Conservation (phyloP, 1,140 invertebrate species). For the Aphelinus certus region DNA sequence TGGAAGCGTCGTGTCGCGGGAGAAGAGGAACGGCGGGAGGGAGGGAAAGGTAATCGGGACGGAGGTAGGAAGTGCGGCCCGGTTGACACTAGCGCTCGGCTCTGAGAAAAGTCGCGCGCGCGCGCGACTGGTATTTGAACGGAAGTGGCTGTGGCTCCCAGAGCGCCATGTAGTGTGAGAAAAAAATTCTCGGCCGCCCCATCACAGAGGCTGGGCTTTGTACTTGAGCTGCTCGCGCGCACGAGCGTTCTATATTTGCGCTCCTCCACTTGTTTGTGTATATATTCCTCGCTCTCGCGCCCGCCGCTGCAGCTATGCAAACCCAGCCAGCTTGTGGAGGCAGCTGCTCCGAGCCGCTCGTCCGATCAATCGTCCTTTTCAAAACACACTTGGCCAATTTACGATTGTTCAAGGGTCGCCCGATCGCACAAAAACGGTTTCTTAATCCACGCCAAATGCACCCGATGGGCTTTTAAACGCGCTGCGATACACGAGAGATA, state of each 20-base stretch:
- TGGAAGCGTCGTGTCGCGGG: too few relatives aligned
- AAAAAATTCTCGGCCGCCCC: neutral
- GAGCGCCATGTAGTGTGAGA: constrained; percentile 39
- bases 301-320: constrained; percentile 37
- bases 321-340: neutral
- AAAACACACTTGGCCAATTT: too few relatives aligned
- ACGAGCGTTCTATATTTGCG: constrained; percentile 41
- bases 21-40: neutral
- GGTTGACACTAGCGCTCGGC: constrained; percentile 48
- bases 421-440: too few relatives aligned
- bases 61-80: constrained; percentile 37
- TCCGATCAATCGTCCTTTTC: too few relatives aligned
- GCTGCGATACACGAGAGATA: too few relatives aligned
- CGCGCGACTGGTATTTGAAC: constrained; percentile 35
- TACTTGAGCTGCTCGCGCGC: constrained; percentile 28
- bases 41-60: neutral
- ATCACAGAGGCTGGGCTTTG: constrained; percentile 36
- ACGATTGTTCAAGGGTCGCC: too few relatives aligned
- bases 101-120: constrained; percentile 15
- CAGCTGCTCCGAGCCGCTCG: too few relatives aligned
- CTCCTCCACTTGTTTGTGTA: constrained; percentile 15
- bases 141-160: constrained; percentile 46
- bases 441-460: too few relatives aligned
- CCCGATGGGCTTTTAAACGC: too few relatives aligned
- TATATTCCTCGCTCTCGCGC: constrained; percentile 37